Percentiles rank a stretch among this genome's conserved stretches.
Conservation (phyloP, 1,140 invertebrate genomes). For the Drosophila ercepeae region DNA sequence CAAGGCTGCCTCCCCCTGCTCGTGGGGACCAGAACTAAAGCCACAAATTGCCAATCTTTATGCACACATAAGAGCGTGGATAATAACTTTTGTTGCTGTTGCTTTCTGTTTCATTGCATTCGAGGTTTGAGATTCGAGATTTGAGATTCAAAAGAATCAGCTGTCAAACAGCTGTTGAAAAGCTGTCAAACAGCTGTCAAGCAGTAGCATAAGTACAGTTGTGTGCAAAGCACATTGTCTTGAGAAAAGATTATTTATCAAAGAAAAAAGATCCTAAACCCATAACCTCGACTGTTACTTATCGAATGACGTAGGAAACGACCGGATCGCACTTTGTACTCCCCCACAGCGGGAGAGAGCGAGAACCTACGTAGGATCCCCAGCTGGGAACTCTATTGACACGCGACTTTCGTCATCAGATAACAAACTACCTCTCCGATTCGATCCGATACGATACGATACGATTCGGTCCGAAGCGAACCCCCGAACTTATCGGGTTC, state of each 20-base stretch:
- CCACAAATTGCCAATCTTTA: conserved; percentile 38
- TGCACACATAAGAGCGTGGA: conserved; percentile 7
- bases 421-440: conserved; percentile 1
- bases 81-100: conserved; percentile 11
- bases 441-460: neutral
- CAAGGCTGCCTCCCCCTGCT: conserved; percentile 6
- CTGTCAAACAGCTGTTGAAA: conserved; percentile 19
- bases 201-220: too few relatives aligned
- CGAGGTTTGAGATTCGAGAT: too few relatives aligned
- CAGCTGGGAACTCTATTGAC: conserved; percentile 41
- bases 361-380: neutral
- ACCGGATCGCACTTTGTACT: conserved; percentile 22
- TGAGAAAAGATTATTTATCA: too few relatives aligned
- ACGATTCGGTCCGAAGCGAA: too few relatives aligned
- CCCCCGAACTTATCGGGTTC: neutral
- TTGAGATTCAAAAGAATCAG: conserved; percentile 30
- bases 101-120: conserved; percentile 9
- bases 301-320: conserved; percentile 16
- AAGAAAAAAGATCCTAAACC: neutral
- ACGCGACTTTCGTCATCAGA: conserved; percentile 24
- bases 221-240: neutral
- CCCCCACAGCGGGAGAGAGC: neutral
- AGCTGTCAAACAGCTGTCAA: neutral
- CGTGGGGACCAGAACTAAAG: conserved; percentile 30
- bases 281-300: neutral